phyloP scores from a whole-genome alignment of 2,888 invertebrate species.

The Barypeithes pellucidus region DNA sequence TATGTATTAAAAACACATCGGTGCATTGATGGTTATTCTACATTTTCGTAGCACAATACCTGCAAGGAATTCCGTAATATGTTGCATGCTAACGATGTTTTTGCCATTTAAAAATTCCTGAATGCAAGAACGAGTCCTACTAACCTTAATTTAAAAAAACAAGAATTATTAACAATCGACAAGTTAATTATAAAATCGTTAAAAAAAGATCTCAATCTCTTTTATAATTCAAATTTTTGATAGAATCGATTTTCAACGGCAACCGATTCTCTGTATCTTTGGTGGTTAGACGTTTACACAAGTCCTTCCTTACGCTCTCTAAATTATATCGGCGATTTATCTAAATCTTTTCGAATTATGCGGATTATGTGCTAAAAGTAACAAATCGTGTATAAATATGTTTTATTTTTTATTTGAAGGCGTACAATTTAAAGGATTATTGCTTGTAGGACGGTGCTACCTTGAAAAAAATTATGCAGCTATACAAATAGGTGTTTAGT shows the following conservation, averaged over 20 bases:
- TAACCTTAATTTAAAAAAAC: neutral
- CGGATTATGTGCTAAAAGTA: neutral
- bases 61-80: conserved; percentile 7
- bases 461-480: conserved; percentile 12
- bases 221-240: conserved; percentile 1
- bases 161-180: neutral
- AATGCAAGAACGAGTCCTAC: neutral
- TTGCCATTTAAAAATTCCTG: neutral
- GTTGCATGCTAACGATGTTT: neutral
- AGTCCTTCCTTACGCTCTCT: conserved; percentile 6
- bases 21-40: too few relatives aligned
- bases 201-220: conserved; percentile 3
- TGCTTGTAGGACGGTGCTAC: conserved; percentile 7
- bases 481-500: conserved; percentile 4
- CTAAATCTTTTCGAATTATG: neutral
- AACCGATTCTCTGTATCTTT: neutral
- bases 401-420: neutral
- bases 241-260: conserved; percentile 5
- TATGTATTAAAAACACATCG: too few relatives aligned
- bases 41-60: too few relatives aligned
- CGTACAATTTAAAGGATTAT: conserved; percentile 3
- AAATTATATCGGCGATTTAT: conserved; percentile 5
- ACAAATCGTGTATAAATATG: neutral
- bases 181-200: neutral
- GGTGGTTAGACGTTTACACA: neutral